Percentiles rank a stretch among this genome's conserved stretches.
Conservation (phyloP, 2,797 vertebrate species). For the Brotula barbata region DNA sequence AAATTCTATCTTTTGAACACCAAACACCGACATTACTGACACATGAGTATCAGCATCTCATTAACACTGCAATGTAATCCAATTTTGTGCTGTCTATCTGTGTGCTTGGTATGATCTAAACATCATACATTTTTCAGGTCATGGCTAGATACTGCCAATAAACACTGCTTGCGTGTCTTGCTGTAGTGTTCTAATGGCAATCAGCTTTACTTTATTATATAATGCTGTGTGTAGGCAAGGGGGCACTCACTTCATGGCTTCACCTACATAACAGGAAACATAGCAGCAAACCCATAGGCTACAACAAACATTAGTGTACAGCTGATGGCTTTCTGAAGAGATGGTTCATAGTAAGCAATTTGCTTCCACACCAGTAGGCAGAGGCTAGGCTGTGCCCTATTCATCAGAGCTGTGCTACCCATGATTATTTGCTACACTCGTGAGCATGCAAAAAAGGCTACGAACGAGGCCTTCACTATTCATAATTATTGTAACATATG, state of each 20-base stretch:
- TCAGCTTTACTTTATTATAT: not conserved
- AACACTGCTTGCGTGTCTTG: too few relatives aligned
- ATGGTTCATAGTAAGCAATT: constrained; percentile 24
- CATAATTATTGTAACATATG: too few relatives aligned
- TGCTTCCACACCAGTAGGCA: constrained; percentile 40
- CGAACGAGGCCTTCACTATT: too few relatives aligned
- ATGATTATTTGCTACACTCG: not conserved
- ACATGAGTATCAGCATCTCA: too few relatives aligned
- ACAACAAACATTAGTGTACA: not conserved
- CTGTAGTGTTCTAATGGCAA: not conserved
- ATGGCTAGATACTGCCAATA: too few relatives aligned
- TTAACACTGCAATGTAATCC: too few relatives aligned
- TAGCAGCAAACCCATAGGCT: constrained; percentile 5
- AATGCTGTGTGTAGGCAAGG: not conserved
- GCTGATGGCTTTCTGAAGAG: constrained; percentile 15
- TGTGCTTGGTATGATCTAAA: too few relatives aligned
- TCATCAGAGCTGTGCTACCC: not conserved
- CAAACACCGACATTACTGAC: too few relatives aligned
- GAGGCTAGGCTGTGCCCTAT: too few relatives aligned
- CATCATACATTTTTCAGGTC: too few relatives aligned
- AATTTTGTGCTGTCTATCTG: too few relatives aligned
- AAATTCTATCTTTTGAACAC: too few relatives aligned
- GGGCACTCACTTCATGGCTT: not conserved
- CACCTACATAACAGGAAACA: not conserved
- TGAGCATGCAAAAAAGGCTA: not conserved